Conservation (phyloP, 1,140 invertebrate species). For the Sycobia sp. region DNA sequence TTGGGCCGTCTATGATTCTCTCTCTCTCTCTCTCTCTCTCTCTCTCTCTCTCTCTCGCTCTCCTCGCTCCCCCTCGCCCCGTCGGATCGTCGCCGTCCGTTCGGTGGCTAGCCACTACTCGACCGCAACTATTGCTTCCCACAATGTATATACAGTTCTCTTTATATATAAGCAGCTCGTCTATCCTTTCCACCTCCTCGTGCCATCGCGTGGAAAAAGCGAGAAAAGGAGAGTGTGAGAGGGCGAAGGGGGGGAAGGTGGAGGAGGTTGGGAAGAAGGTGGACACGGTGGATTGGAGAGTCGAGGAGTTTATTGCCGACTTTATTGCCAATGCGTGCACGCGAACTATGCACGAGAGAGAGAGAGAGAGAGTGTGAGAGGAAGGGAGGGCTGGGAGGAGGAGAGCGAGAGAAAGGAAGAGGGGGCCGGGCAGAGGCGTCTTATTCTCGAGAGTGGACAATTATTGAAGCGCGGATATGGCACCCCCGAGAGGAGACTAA, state of each 20-base stretch:
- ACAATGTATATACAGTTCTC: neutral
- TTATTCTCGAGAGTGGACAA: slow-evolving; percentile 27
- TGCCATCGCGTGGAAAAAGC: neutral
- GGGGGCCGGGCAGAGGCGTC: neutral
- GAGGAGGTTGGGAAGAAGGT: too few species aligned
- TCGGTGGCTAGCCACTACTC: slow-evolving; percentile 14
- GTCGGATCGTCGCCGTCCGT: neutral
- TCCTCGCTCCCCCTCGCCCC: neutral
- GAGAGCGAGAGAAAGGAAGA: neutral
- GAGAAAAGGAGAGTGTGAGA: neutral
- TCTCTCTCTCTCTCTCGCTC: too few species aligned
- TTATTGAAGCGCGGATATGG: slow-evolving; percentile 33
- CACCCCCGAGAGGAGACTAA: slow-evolving; percentile 15
- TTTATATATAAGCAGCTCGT: neutral
- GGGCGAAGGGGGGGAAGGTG: neutral
- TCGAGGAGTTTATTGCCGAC: slow-evolving; percentile 32
- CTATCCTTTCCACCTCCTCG: neutral
- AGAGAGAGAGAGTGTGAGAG: neutral
- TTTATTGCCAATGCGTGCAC: slow-evolving; percentile 24
- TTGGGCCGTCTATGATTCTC: slow-evolving; percentile 17
- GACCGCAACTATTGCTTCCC: slow-evolving; percentile 21
- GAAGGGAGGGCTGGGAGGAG: too few species aligned
- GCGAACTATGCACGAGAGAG: neutral
- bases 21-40: neutral
- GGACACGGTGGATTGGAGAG: neutral